Evolutionary conservation across 2,888 invertebrate species (phyloP).

Genomic region (Ochropacha duplaris): DNA sequence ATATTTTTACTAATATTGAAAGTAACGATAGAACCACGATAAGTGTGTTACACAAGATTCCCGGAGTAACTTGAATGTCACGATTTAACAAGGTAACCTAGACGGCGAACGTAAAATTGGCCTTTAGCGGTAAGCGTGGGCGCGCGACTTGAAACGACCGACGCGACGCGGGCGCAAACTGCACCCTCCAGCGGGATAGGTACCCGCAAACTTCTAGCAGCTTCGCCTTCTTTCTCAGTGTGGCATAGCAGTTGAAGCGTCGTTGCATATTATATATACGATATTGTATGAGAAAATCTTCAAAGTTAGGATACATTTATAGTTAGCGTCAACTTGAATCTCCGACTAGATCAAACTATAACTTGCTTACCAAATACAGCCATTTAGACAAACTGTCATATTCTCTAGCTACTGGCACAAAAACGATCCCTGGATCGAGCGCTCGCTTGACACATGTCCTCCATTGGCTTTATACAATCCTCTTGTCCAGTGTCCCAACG

Average conservation of each 20-base stretch:
- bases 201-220: constrained; percentile 53
- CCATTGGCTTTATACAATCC: constrained; percentile 57
- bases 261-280: no score
- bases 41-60: not conserved
- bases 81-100: constrained; percentile 39
- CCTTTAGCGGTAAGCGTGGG: constrained; percentile 24
- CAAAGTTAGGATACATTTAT: no score
- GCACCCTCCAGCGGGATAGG: constrained; percentile 52
- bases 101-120: constrained; percentile 42
- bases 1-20: not conserved
- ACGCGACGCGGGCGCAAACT: constrained; percentile 36
- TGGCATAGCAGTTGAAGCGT: constrained; percentile 11
- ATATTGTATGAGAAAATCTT: no score
- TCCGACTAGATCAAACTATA: not conserved
- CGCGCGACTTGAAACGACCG: not conserved
- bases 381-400: constrained; percentile 9
- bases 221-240: constrained; percentile 25
- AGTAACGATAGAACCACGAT: not conserved
- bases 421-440: constrained; percentile 46
- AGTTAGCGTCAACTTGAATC: no score
- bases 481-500: constrained; percentile 35
- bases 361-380: no score
- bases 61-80: constrained; percentile 16
- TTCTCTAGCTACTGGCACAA: constrained; percentile 36
- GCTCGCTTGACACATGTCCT: constrained; percentile 62